Percentiles rank a stretch among this genome's conserved stretches.
Evolutionary conservation across 2,113 vertebrate genomes (phyloP).

Genomic region (Ahaetulla prasina): DNA sequence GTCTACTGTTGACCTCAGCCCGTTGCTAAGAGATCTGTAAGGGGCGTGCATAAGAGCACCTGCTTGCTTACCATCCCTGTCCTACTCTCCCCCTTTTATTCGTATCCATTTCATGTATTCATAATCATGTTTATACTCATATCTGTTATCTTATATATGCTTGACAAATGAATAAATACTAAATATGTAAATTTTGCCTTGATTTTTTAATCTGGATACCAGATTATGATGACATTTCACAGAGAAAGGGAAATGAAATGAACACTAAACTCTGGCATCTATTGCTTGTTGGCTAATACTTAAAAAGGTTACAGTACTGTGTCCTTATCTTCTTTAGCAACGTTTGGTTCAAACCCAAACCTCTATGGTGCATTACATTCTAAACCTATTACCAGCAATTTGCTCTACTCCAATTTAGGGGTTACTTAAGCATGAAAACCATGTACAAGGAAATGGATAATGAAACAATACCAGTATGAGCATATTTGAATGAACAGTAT

Average conservation of each 20-base stretch:
- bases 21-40: too few relatives aligned
- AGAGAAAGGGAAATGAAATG: slow-evolving; percentile 2
- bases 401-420: slow-evolving; percentile 73
- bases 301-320: slow-evolving; percentile 6
- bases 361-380: slow-evolving; percentile 46
- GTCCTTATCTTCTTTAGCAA: slow-evolving; percentile 5
- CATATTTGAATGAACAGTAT: slow-evolving; percentile 74
- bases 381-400: slow-evolving; percentile 68
- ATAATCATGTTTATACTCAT: too few relatives aligned
- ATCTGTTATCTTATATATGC: too few relatives aligned
- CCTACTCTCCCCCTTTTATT: too few relatives aligned
- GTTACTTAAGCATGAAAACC: slow-evolving; percentile 77
- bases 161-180: too few relatives aligned
- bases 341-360: slow-evolving; percentile 39
- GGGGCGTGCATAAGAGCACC: too few relatives aligned
- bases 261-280: background rate
- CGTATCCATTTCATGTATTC: too few relatives aligned
- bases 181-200: background rate
- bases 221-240: background rate
- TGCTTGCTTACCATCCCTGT: too few relatives aligned
- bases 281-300: slow-evolving; percentile 11
- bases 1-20: too few relatives aligned
- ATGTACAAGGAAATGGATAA: slow-evolving; percentile 69
- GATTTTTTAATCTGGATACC: background rate
- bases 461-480: slow-evolving; percentile 76